Percentiles rank a stretch among this genome's conserved stretches.
These are phyloP conservation scores for Marmota monax DNA, from an alignment of 2,113 vertebrate genomes.

Conservation along the genomic window DNA sequence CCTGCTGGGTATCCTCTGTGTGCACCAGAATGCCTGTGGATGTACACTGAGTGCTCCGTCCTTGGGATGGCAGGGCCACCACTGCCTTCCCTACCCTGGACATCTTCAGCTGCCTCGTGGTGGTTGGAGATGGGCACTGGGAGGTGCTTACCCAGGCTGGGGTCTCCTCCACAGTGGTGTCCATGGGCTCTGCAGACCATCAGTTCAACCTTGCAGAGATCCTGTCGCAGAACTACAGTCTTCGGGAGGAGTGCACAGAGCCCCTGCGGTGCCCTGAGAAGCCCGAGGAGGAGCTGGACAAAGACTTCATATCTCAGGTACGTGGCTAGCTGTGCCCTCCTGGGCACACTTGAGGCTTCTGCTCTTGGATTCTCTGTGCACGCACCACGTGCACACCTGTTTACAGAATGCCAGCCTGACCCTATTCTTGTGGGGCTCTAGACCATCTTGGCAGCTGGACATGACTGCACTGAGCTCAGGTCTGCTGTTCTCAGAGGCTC, in stretches of 20 bases:
- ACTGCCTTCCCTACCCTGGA: background rate
- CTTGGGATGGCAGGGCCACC: background rate
- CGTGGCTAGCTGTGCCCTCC: background rate
- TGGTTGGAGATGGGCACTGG: background rate
- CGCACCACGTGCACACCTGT: background rate
- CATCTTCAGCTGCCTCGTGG: fast-evolving
- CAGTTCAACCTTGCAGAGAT: constrained; percentile 90
- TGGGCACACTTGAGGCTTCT: background rate
- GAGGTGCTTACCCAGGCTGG: background rate
- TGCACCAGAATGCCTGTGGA: too few species aligned
- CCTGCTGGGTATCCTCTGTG: background rate
- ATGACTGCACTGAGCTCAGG: background rate
- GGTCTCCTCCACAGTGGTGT: constrained; percentile 84
- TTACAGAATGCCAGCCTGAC: background rate
- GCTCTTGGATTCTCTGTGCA: too few species aligned
- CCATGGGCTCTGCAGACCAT: constrained; percentile 90
- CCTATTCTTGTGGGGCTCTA: too few species aligned
- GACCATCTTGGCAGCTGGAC: too few species aligned
- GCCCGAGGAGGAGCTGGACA: constrained; percentile 89
- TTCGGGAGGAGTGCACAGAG: constrained; percentile 84
- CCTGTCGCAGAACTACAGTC: constrained; percentile 89
- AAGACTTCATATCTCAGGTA: constrained; percentile 87
- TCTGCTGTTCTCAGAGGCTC: background rate
- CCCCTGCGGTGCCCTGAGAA: constrained; percentile 75
- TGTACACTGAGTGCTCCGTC: fast-evolving